Conservation (phyloP, 2,113 vertebrate species). For the Gopherus evgoodei region DNA sequence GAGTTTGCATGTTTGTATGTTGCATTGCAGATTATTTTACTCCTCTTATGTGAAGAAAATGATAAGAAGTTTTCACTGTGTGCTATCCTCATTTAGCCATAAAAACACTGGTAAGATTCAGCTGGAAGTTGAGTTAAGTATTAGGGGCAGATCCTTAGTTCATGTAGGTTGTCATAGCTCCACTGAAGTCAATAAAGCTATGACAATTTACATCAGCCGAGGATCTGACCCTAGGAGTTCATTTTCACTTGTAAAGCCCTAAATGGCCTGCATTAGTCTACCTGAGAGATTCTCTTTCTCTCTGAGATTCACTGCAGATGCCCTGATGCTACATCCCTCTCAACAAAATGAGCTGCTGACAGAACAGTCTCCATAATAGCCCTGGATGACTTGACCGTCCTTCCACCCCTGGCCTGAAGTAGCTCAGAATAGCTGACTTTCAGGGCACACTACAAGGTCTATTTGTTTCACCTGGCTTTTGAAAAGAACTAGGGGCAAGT, state of each 20-base stretch:
- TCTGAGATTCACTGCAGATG: fast-evolving
- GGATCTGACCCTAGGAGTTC: neutral
- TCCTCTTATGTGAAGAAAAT: neutral
- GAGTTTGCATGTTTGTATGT: neutral
- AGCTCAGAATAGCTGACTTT: fast-evolving
- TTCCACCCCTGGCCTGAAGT: neutral
- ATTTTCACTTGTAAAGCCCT: neutral
- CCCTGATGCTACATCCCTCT: fast-evolving
- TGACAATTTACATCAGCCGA: neutral
- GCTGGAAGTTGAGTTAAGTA: fast-evolving
- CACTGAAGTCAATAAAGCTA: neutral
- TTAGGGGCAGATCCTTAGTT: fast-evolving
- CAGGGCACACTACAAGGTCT: fast-evolving
- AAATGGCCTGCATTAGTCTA: neutral
- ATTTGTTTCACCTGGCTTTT: neutral
- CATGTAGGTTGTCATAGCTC: neutral
- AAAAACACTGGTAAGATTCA: neutral
- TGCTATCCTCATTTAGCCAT: neutral
- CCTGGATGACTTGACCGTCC: neutral
- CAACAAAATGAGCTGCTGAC: neutral
- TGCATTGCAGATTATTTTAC: neutral
- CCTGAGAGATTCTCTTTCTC: neutral
- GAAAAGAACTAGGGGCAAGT: neutral
- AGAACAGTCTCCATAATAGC: neutral
- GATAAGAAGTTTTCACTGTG: neutral